Conservation (phyloP, 2,888 invertebrate species). For the Ernsta delagoae region DNA sequence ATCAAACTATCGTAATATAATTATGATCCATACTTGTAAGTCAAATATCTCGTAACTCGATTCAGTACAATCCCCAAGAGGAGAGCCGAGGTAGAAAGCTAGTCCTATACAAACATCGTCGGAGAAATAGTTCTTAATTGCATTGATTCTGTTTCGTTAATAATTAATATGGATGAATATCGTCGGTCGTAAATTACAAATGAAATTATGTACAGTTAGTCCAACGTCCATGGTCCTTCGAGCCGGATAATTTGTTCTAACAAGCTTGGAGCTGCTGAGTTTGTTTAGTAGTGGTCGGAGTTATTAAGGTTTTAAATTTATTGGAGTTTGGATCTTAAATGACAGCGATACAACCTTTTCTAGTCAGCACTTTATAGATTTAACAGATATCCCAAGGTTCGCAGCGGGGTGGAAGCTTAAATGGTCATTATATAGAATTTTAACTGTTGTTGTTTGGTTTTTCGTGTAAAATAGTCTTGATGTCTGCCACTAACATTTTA, state of each 20-base stretch:
- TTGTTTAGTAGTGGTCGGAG: conserved; percentile 22
- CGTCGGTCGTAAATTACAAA: conserved; percentile 46
- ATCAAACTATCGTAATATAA: conserved; percentile 24
- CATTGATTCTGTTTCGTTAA: conserved; percentile 37
- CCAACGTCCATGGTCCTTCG: conserved; percentile 45
- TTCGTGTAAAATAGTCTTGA: no score
- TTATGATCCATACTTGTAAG: conserved; percentile 14
- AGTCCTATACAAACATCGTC: conserved; percentile 24
- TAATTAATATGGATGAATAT: conserved; percentile 45
- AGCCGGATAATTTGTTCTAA: conserved; percentile 49
- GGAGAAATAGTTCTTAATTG: conserved; percentile 31
- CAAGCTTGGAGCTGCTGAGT: conserved; percentile 42
- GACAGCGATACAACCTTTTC: conserved; percentile 6
- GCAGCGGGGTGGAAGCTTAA: neutral
- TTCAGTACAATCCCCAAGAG: conserved; percentile 9
- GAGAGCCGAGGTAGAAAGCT: conserved; percentile 7
- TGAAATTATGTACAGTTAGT: conserved; percentile 44
- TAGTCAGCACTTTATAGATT: neutral
- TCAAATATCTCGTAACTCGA: conserved; percentile 9
- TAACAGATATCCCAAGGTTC: neutral
- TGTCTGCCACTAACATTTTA: no score
- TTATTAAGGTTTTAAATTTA: conserved; percentile 18
- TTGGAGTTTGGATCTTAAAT: neutral
- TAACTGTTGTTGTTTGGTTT: no score
- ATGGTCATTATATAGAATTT: no score